Evolutionary conservation across 2,113 vertebrate species (phyloP), one percentile per base, ranked within the genome.

Genomic region (Perca schrenkii): DNA sequence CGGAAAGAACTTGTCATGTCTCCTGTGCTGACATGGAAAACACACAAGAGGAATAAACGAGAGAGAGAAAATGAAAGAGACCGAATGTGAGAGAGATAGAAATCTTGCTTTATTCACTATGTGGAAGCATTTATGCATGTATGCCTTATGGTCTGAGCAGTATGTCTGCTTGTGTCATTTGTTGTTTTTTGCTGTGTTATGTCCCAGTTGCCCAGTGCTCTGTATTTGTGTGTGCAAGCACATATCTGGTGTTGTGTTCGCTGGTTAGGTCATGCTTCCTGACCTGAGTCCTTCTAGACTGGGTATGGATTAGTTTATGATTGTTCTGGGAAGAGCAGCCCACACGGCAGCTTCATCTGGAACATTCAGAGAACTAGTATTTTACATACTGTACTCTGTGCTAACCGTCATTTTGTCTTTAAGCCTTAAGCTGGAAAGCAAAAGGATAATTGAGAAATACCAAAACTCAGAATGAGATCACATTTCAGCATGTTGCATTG

Each of bases 1-100:
- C 70, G 87, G 92, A 92, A 91, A 93, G 88, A 91, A 92, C 89
- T 88, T 91, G 88, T 94, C 87, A 93, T 85, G 92, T 94, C 93
- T 91, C 73, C 74, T 79, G 63, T 17, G 46, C 86, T 77, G 77
- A 87, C 82, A 77, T 88, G 88, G 86, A 94, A 93, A 92, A 94
- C 65, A 86, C 78, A 88, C 70, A 46, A 25, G 49, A 82, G 61
- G 34, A 78, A 76, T 53, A 66, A 69, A 77, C 69, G 14, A 22
- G 14, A 15, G 46, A 19, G 58, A 76, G 58, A 40, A 17, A 79
- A 43, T 63, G 0, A 50, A 67, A 66, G 17, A 77, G 70, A 70
- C 17, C 6, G 57, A 77, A 66, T 72, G 69, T 76, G 84, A 74
- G 63, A 77, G 13, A 56, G 54, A 72, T 88, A 61, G 65, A 84